Evolutionary conservation across 2,797 vertebrate species (phyloP).

Genomic region (Etheostoma perlongum): DNA sequence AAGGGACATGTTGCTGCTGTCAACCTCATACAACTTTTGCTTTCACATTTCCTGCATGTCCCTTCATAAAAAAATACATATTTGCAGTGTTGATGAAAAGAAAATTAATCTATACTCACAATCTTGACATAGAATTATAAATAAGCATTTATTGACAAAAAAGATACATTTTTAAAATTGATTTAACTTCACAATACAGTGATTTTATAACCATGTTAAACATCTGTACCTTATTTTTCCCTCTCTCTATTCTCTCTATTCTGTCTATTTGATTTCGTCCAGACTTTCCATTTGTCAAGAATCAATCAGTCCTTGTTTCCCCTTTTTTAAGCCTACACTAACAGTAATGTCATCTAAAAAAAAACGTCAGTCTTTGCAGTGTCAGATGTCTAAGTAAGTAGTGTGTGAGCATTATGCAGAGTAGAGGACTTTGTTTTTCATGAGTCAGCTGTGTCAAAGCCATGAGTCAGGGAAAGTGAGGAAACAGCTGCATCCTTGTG

Average conservation of each 20-base stretch:
- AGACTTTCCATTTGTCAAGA: neutral
- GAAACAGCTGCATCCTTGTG: conserved; percentile 77
- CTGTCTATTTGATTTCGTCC: too few species aligned
- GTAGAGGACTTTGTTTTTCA: conserved; percentile 41
- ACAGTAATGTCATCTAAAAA: conserved; percentile 1
- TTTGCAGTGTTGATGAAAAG: neutral
- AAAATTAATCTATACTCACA: neutral
- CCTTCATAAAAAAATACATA: neutral
- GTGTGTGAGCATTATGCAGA: conserved; percentile 24
- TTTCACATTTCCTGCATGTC: neutral
- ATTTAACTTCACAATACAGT: neutral
- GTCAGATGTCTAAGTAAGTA: conserved; percentile 49
- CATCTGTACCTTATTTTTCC: too few species aligned
- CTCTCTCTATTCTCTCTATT: too few species aligned
- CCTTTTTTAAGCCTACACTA: neutral
- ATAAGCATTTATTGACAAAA: neutral
- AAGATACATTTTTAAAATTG: neutral
- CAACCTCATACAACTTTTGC: too few species aligned
- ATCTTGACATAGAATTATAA: neutral
- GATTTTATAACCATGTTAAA: neutral
- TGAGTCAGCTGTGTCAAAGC: conserved; percentile 67
- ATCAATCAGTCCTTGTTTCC: neutral
- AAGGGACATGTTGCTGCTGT: neutral
- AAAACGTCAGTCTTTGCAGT: neutral
- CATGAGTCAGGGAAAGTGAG: conserved; percentile 54